Conservation (phyloP, 1,140 invertebrate genomes). For the Drosophila santomea region DNA sequence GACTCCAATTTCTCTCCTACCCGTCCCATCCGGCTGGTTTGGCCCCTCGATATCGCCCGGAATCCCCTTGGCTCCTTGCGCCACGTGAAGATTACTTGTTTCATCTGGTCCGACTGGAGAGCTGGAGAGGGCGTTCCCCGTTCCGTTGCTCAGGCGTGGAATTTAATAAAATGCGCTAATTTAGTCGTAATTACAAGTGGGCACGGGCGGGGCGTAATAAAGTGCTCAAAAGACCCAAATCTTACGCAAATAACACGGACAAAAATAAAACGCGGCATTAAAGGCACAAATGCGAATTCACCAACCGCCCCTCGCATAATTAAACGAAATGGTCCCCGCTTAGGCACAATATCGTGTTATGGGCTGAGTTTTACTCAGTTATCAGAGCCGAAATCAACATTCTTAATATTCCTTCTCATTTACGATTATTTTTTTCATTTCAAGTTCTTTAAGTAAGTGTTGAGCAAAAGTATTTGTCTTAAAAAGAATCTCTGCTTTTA, state of each 20-base stretch:
- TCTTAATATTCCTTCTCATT: no score
- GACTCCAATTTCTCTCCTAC: not conserved
- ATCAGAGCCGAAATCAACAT: no score
- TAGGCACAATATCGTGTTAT: not conserved
- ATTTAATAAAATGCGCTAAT: slow-evolving; percentile 40
- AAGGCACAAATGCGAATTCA: not conserved
- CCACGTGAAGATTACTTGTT: slow-evolving; percentile 31
- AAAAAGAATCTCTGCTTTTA: no score
- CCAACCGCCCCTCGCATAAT: not conserved
- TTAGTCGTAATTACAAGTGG: slow-evolving; percentile 36
- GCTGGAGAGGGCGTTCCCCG: slow-evolving; percentile 20
- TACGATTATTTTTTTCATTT: no score
- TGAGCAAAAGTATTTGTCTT: no score
- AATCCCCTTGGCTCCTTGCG: not conserved
- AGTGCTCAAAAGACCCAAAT: not conserved
- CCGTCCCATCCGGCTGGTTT: not conserved
- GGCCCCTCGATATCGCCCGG: not conserved
- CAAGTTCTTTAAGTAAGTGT: no score
- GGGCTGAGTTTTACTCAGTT: no score
- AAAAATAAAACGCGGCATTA: not conserved
- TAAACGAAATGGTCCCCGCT: slow-evolving; percentile 1
- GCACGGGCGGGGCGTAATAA: not conserved
- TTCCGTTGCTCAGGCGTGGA: slow-evolving; percentile 19
- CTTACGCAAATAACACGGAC: slow-evolving; percentile 5
- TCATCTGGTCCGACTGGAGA: slow-evolving; percentile 3